Evolutionary conservation across 2,888 invertebrate genomes (phyloP).

Genomic region (Dicranocentrus wangi): DNA sequence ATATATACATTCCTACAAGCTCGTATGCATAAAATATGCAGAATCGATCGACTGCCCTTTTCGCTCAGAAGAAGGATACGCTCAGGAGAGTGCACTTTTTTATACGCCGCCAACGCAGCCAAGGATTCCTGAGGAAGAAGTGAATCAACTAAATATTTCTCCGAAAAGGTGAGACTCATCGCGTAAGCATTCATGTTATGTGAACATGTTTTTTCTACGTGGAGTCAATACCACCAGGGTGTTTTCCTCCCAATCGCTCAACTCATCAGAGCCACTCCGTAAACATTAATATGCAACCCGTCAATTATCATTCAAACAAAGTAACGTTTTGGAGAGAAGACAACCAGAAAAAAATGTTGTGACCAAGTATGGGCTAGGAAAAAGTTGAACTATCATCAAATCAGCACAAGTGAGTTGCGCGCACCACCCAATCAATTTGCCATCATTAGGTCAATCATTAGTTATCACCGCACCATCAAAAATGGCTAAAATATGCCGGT

Average conservation of each 20-base stretch:
- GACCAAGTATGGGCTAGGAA: constrained; percentile 35
- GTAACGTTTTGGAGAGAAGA: constrained; percentile 14
- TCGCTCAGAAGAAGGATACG: no score
- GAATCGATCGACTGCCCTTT: no score
- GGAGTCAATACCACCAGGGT: no score
- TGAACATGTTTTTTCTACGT: background rate
- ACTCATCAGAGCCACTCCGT: background rate
- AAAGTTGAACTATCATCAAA: constrained; percentile 43
- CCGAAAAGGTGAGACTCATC: constrained; percentile 2
- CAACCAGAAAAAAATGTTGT: background rate
- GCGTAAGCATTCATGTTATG: constrained; percentile 1
- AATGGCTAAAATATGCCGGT: constrained; percentile 50
- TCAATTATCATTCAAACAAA: constrained; percentile 36
- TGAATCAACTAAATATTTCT: constrained; percentile 5
- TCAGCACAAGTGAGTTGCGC: constrained; percentile 51
- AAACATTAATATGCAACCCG: constrained; percentile 24
- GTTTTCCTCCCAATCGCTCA: no score
- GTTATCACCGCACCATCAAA: constrained; percentile 58
- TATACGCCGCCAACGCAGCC: background rate
- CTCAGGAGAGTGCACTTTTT: no score
- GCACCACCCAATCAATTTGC: constrained; percentile 64
- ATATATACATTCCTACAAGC: no score
- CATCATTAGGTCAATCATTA: constrained; percentile 64
- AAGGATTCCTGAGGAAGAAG: background rate
- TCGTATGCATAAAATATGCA: no score